Base-by-base conservation (phyloP, 2,888 invertebrate genomes). In the Mythimna pallens region DNA sequence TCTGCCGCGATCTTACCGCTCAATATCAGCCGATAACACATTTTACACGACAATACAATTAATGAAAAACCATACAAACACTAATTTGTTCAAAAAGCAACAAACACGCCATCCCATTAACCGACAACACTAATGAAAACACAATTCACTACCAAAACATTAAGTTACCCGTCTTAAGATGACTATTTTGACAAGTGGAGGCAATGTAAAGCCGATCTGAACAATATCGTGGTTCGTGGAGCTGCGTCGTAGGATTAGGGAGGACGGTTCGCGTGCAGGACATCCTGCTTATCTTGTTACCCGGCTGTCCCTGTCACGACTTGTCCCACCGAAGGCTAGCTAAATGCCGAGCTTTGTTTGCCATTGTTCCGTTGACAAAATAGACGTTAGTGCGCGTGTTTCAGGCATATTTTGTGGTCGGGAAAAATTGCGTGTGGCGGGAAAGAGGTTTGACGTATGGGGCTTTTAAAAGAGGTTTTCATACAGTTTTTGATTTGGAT, bases 241-340 rank as follows among this genome's bases (percentile, higher is more conserved):
- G 80, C 81, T 78, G 73, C 86, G 87, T 87, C 85, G 65, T 81
- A 87, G 86, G 89, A 91, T 92, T 92, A 91, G 75, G 83, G 85
- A 70, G 79, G 89, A 89, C 85, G 82, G 84, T 62, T 82, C 78
- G 84, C 87, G 87, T 88, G 88, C 84, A 83, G 85, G 88, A 87
- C 89, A 82, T 84, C 76, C 86, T 84, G 91, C 93, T 94, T 94
- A 94, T 94, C 94, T 92, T 92, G 93, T 94, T 92, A 92, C 91
- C 86, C 85, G 88, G 81, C 89, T 90, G 91, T 91, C 92, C 76
- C 90, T 92, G 92, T 93, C 92, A 90, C 89, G 87, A 88, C 86
- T 85, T 85, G 89, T 90, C 89, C 87, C 89, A 84, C 77, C 43
- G 81, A 87, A 85, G 88, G 89, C 85, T 87, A 88, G 83, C 89